phyloP scores from a whole-genome alignment of 2,113 vertebrate genomes.

The Cavia aperea region DNA sequence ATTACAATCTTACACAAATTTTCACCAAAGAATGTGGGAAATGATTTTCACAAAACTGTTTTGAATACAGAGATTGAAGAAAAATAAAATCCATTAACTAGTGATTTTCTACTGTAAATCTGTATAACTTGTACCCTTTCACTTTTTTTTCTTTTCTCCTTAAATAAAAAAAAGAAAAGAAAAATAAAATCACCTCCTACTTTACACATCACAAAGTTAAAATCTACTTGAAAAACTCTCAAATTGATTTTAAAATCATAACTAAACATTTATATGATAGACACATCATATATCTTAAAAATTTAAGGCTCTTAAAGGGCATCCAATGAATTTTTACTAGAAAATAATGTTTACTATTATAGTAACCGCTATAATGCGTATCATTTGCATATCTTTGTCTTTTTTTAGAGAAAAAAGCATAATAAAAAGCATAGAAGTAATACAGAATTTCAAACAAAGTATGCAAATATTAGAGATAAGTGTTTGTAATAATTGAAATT shows the following conservation, averaged over 20 bases:
- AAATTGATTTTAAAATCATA: conserved; percentile 15
- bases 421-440: no score
- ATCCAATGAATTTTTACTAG: conserved; percentile 2
- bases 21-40: background rate
- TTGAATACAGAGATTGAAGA: background rate
- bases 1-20: background rate
- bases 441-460: background rate
- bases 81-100: background rate
- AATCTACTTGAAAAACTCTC: background rate
- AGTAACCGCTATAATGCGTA: background rate
- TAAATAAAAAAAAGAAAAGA: background rate
- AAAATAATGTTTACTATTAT: conserved; percentile 8
- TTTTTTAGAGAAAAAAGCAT: no score
- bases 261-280: background rate
- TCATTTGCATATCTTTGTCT: background rate
- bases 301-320: background rate
- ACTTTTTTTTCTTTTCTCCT: no score
- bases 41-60: background rate
- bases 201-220: background rate
- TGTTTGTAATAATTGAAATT: conserved; percentile 26
- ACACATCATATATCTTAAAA: background rate
- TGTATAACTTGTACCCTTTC: no score
- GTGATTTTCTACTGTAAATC: no score
- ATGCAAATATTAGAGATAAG: conserved; percentile 22
- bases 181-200: background rate